phyloP scores from a whole-genome alignment of 1,140 invertebrate genomes.

The Drosophila setifemur region DNA sequence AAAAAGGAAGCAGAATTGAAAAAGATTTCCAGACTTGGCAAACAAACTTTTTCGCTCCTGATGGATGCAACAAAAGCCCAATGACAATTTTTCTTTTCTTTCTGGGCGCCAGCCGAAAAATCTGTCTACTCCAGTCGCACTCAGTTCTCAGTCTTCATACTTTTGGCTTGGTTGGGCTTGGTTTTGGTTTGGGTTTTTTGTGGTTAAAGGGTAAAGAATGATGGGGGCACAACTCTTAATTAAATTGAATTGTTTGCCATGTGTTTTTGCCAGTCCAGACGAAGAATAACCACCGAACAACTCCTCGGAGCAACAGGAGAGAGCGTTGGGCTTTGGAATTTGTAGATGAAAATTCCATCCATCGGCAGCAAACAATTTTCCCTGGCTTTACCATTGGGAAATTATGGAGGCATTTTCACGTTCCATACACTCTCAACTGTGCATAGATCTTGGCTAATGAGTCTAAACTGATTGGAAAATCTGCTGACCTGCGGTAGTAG shows the following conservation, averaged over 20 bases:
- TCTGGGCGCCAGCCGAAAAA: slow-evolving; percentile 23
- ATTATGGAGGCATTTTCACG: slow-evolving; percentile 24
- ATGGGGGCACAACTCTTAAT: slow-evolving; percentile 65
- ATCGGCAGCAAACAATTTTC: slow-evolving; percentile 4
- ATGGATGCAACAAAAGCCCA: slow-evolving; percentile 42
- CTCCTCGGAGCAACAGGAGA: slow-evolving; percentile 1
- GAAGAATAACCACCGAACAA: slow-evolving; percentile 6
- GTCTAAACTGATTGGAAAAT: not conserved
- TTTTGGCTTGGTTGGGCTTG: no score
- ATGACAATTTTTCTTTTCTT: slow-evolving; percentile 29
- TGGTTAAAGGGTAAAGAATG: slow-evolving; percentile 16
- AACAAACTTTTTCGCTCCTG: slow-evolving; percentile 43
- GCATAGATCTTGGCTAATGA: not conserved
- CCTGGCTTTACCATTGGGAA: not conserved
- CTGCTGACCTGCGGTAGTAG: not conserved
- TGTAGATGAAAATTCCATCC: not conserved
- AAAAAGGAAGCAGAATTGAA: not conserved
- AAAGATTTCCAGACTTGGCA: slow-evolving; percentile 33
- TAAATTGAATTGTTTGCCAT: slow-evolving; percentile 79
- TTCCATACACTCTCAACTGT: not conserved
- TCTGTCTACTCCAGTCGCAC: slow-evolving; percentile 18
- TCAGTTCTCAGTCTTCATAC: slow-evolving; percentile 7
- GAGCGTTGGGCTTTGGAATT: no score
- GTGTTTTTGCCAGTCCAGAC: slow-evolving; percentile 63
- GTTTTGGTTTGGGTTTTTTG: not conserved